These are phyloP conservation scores for Mesocentrotus franciscanus DNA, from an alignment of 53 echinoderm and acorn worm species.

Conservation along the genomic window DNA sequence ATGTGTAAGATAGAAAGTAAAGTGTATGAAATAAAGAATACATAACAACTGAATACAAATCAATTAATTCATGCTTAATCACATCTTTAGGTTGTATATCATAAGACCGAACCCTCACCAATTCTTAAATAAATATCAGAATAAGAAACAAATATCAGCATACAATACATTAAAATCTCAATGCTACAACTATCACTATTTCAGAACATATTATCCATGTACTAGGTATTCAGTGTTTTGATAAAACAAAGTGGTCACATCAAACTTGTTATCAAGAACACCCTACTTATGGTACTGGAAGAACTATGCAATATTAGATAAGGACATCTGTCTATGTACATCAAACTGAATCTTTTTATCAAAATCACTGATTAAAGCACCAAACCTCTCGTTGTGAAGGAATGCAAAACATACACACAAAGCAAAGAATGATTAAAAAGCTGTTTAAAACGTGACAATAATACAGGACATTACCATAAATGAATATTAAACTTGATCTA, in stretches of 20 bases:
- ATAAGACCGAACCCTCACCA: neutral
- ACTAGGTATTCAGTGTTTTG: neutral
- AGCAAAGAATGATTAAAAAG: neutral
- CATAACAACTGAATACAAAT: constrained; percentile 15
- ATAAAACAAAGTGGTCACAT: neutral
- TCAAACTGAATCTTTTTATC: neutral
- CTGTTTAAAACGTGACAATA: neutral
- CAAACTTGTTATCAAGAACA: neutral
- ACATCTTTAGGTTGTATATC: neutral
- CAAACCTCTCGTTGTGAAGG: neutral
- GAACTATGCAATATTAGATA: constrained; percentile 7
- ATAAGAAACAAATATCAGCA: neutral
- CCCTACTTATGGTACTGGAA: neutral
- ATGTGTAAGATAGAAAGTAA: neutral
- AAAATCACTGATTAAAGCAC: neutral
- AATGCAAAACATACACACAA: constrained; percentile 44
- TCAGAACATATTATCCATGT: constrained; percentile 1
- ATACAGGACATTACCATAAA: neutral
- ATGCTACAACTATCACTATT: constrained; percentile 27
- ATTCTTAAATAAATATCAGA: constrained; percentile 12
- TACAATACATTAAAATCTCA: neutral
- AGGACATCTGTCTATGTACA: neutral
- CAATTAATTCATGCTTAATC: neutral
- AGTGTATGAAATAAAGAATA: constrained; percentile 13
- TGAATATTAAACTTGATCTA: neutral